Evolutionary conservation across 2,797 vertebrate genomes (phyloP).

Genomic region (Natrix natrix): DNA sequence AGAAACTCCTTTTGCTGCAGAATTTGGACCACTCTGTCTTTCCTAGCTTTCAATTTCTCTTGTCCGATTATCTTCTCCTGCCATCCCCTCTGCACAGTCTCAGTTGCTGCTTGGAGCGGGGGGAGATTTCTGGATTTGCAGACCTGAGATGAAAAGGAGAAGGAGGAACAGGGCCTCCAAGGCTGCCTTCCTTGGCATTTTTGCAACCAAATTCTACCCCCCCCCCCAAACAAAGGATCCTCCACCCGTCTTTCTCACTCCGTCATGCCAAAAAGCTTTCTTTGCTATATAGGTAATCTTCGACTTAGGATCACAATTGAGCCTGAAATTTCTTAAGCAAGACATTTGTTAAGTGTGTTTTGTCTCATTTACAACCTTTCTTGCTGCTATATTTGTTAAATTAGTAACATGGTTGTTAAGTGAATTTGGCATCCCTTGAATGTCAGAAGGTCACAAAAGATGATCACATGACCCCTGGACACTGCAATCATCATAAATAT

Average conservation of each 20-base stretch:
- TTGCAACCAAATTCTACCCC: too few species aligned
- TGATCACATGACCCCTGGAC: not conserved
- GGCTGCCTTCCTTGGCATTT: too few species aligned
- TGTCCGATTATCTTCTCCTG: too few species aligned
- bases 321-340: not conserved
- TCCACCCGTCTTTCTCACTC: not conserved
- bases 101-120: too few species aligned
- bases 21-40: too few species aligned
- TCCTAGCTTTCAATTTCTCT: too few species aligned
- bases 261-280: not conserved
- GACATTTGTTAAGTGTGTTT: not conserved
- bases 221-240: too few species aligned
- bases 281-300: not conserved
- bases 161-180: too few species aligned
- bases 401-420: not conserved
- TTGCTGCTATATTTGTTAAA: not conserved
- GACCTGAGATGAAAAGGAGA: too few species aligned
- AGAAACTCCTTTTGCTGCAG: too few species aligned
- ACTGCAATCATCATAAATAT: not conserved
- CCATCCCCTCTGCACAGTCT: too few species aligned
- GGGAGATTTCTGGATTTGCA: too few species aligned
- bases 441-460: not conserved
- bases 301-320: not conserved
- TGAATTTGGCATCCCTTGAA: not conserved
- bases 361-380: not conserved